Percentiles rank a stretch among this genome's conserved stretches.
Conservation (phyloP, 1,140 invertebrate genomes). For the Macrocentrus cingulum region DNA sequence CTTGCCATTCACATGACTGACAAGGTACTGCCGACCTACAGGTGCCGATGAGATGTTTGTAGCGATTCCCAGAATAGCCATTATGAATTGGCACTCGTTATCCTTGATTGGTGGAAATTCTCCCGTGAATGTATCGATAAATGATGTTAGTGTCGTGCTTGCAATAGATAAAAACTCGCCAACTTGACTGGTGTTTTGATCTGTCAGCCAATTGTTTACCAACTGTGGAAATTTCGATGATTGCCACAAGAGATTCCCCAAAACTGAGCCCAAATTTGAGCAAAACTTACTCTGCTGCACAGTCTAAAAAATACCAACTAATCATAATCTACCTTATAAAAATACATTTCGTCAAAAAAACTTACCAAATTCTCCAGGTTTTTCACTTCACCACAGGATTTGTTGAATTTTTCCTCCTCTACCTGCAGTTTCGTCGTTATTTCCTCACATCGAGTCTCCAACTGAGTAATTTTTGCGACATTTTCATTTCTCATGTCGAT, state of each 20-base stretch:
- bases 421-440: too few species aligned
- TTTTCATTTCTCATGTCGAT: too few species aligned
- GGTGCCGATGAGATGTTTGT: conserved; percentile 50
- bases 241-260: conserved; percentile 51
- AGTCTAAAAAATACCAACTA: conserved; percentile 32
- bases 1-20: conserved; percentile 43
- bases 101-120: conserved; percentile 43
- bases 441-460: too few species aligned
- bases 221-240: conserved; percentile 44
- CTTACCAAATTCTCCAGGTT: too few species aligned
- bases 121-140: conserved; percentile 51
- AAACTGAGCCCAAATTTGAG: conserved; percentile 47
- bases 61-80: conserved; percentile 49
- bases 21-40: conserved; percentile 50
- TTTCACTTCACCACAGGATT: too few species aligned
- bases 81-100: conserved; percentile 51
- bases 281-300: conserved; percentile 49
- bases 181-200: conserved; percentile 46
- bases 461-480: too few species aligned
- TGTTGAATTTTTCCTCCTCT: too few species aligned
- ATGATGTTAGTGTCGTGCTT: conserved; percentile 48
- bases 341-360: not conserved
- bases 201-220: conserved; percentile 44
- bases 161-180: conserved; percentile 50
- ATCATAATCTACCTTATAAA: not conserved